A percentile compares a stretch with the other conserved stretches of the same genome.
Evolutionary conservation across 2,113 vertebrate species (phyloP).

Genomic region (Motacilla tschutschensis): DNA sequence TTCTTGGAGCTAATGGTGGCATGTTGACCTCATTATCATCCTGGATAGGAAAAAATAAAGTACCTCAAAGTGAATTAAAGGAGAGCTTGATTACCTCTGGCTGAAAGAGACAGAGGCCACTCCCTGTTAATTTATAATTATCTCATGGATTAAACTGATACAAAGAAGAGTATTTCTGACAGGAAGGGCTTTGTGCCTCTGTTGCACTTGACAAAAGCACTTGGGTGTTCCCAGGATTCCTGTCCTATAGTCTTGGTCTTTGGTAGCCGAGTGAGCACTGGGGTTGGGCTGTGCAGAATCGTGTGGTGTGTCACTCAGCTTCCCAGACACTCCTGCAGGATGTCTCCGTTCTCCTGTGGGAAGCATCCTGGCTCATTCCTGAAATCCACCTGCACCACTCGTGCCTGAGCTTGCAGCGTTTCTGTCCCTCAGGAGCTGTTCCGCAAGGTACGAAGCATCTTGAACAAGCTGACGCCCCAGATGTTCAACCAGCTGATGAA

Average conservation of each 20-base stretch:
- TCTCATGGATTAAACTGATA: background rate
- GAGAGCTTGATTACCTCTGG: background rate
- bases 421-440: conserved; percentile 84
- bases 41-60: background rate
- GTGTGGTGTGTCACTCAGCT: background rate
- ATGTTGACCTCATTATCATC: background rate
- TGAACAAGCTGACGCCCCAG: conserved; percentile 97
- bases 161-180: background rate
- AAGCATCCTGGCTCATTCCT: background rate
- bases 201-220: background rate
- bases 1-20: background rate
- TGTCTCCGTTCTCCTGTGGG: background rate
- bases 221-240: background rate
- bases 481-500: conserved; percentile 98
- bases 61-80: background rate
- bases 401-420: background rate
- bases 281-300: background rate
- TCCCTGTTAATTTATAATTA: background rate
- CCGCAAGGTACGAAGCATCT: conserved; percentile 94
- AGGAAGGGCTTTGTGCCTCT: background rate
- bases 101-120: background rate
- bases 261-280: background rate
- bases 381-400: background rate
- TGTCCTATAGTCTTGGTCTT: background rate
- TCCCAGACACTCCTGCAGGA: background rate